Base-by-base conservation (phyloP, 2,888 invertebrate species). In the Nomada ferruginata region DNA sequence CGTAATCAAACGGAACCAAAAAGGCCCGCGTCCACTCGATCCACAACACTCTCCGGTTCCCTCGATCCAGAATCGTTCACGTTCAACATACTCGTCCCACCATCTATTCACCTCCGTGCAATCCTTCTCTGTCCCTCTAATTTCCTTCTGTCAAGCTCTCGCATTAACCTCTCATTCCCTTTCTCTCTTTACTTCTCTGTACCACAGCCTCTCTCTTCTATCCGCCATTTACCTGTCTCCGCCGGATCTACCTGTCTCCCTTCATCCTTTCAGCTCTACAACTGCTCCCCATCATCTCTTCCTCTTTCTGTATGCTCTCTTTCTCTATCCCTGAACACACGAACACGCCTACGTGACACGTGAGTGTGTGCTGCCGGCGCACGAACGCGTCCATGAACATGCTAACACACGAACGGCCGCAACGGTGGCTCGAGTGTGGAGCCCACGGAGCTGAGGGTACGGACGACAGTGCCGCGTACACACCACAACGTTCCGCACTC, bases 401-500 rank as follows among this genome's bases (percentile, higher is more conserved):
- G 50, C 50, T 52, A 52, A 55, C 70, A 71, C 79, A 63, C 23
- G 20, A 60, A 55, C 75, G 70, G 65, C 61, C 75, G 69, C 78
- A 61, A 78, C 84, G 80, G 82, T 84, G 79, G 81, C 83, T 85
- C 84, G 88, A 88, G 89, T 88, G 89, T 87, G 89, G 88, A 90
- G 86, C 86, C 89, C 88, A 88, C 89, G 82, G 89, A 89, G 89
- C 84, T 75, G 86, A 87, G 89, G 84, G 84, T 88, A 88, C 87
- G 81, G 86, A 87, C 91, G 91, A 91, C 92, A 92, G 92, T 92
- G 87, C 91, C 91, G 91, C 89, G 91, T 91, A 91, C 90, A 91
- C 92, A 90, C 91, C 89, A 90, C 90, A 86, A 76, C 91, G 89
- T 89, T 90, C 88, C 89, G 86, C 91, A 89, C 90, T 89, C 87